Base-by-base conservation (phyloP, 2,888 invertebrate species). In the Lissonota sp. region DNA sequence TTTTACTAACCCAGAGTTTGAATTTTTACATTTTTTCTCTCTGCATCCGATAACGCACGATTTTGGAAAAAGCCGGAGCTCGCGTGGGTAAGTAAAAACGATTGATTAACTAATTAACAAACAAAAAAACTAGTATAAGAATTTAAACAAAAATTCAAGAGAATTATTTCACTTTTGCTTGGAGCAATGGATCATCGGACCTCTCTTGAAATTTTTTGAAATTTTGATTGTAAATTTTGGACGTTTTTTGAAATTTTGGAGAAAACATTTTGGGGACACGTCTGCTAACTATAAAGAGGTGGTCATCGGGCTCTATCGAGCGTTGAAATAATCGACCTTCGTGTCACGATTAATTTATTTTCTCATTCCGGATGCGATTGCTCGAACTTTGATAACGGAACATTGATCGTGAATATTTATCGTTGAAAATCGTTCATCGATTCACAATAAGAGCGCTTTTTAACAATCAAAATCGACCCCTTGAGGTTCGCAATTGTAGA, bases 21-120 rank as follows among this genome's bases (percentile, higher is more conserved):
- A 87, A 89, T 88, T 90, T 91, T 92, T 84, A 92, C 74, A 77
- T 82, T 83, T 64, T 71, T 53, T 64, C 73, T 67, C 55, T 73
- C 73, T 40, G 64, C 69, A 77, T 64, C 73, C 62, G 74, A 70
- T 60, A 62, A 58, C 66, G 51, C 88, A 90, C 88, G 66, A 91
- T 85, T 88, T 87, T 84, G 88, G 88, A 85, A 86, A 88, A 90
- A 90, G 90, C 91, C 86, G 93, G 92, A 91, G 93, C 93, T 87
- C 92, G 93, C 85, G 92, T 93, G 66, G 93, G 93, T 93, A 90
- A 93, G 93, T 93, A 86, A 75, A 57, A 79, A 57, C 60, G 66
- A 57, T 72, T 42, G 67, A 64, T 67, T 39, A 55, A 67, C 12
- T n/a, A 26, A 37, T n/a, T 12, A 49, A 57, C 44, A 44, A 63